Evolutionary conservation across 2,113 vertebrate species (phyloP).

Genomic region (Solea senegalensis): DNA sequence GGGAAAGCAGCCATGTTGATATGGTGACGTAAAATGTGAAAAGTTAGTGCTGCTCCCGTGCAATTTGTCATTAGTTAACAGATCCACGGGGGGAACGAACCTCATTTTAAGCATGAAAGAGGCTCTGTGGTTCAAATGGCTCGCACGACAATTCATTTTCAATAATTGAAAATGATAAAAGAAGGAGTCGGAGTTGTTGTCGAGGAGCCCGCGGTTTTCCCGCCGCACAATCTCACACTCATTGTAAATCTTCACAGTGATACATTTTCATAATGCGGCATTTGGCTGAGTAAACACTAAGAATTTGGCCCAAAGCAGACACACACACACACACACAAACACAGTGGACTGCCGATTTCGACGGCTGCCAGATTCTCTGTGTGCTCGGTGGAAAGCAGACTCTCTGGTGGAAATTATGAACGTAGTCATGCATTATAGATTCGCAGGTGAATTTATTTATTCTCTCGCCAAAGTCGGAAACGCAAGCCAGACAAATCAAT

Average conservation of each 20-base stretch:
- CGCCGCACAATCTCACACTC: slow-evolving; percentile 55
- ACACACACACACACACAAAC: slow-evolving; percentile 3
- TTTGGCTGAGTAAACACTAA: slow-evolving; percentile 80
- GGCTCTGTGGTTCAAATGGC: slow-evolving; percentile 56
- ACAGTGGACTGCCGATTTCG: slow-evolving; percentile 65
- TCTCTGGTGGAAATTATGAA: slow-evolving; percentile 79
- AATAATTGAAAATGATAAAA: slow-evolving; percentile 72
- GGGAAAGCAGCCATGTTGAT: slow-evolving; percentile 27
- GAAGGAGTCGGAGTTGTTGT: slow-evolving; percentile 64
- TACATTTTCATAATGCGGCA: slow-evolving; percentile 66
- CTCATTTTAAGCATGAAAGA: slow-evolving; percentile 56
- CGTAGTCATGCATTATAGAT: slow-evolving; percentile 83
- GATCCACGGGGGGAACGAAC: slow-evolving; percentile 37
- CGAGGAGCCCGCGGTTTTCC: slow-evolving; percentile 51
- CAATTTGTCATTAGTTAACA: slow-evolving; percentile 53
- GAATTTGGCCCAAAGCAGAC: slow-evolving; percentile 74
- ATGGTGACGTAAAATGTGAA: slow-evolving; percentile 16
- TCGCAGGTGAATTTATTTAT: slow-evolving; percentile 82
- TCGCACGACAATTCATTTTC: slow-evolving; percentile 66
- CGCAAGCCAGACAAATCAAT: slow-evolving; percentile 82
- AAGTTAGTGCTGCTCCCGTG: slow-evolving; percentile 45
- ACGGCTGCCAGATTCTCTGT: slow-evolving; percentile 73
- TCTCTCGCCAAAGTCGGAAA: slow-evolving; percentile 81
- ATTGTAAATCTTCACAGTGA: slow-evolving; percentile 74
- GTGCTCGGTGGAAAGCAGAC: slow-evolving; percentile 64